These are phyloP conservation scores for Ageneiosus marmoratus DNA, from an alignment of 2,113 vertebrate genomes.

Conservation along the genomic window DNA sequence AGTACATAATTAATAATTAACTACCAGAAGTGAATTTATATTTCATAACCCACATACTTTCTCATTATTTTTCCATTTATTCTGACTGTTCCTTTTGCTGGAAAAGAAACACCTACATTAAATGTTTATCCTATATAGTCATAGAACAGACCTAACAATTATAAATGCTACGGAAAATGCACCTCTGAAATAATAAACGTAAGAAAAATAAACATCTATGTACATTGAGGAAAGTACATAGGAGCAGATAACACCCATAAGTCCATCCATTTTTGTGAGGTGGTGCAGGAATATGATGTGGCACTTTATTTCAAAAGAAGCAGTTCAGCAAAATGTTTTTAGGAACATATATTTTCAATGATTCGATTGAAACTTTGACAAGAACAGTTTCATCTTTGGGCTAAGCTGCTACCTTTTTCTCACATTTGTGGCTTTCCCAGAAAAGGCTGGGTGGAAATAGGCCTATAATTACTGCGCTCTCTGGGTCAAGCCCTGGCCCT, in stretches of 20 bases:
- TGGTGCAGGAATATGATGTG: neutral
- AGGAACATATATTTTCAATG: neutral
- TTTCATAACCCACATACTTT: neutral
- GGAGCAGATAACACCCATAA: neutral
- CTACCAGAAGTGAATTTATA: neutral
- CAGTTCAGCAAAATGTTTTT: neutral
- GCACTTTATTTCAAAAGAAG: neutral
- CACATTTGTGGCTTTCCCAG: neutral
- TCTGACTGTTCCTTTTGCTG: neutral
- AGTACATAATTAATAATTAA: neutral
- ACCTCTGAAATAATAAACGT: neutral
- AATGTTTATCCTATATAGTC: neutral
- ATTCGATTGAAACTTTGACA: neutral
- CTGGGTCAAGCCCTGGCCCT: slow-evolving; percentile 5
- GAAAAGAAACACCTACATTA: neutral
- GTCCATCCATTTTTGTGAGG: neutral
- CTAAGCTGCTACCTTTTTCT: neutral
- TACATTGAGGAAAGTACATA: neutral
- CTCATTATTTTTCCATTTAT: neutral
- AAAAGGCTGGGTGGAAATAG: neutral
- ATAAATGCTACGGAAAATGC: neutral
- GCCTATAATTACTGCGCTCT: neutral
- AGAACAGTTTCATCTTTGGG: neutral
- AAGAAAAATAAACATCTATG: neutral
- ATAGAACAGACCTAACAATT: neutral